phyloP scores from a whole-genome alignment of 2,888 invertebrate genomes.

The Cataglyphis albicans region DNA sequence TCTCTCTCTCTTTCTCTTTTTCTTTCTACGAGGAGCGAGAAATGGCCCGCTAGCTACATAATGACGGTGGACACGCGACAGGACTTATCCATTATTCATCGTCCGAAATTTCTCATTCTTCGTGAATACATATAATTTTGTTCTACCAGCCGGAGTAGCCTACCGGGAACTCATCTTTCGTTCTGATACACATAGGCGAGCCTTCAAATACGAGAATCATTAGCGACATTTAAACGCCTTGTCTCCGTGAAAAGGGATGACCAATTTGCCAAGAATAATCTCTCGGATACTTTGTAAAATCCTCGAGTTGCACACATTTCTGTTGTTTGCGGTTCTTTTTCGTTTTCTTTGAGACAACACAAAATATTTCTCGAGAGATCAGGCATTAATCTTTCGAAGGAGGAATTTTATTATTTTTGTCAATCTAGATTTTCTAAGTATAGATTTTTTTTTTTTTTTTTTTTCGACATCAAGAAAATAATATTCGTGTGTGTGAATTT shows the following conservation, averaged over 20 bases:
- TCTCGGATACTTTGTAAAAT: neutral
- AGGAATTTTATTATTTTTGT: neutral
- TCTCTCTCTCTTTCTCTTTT: conserved; percentile 18
- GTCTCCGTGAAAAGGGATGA: neutral
- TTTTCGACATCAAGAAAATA: neutral
- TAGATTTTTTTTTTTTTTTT: too few relatives aligned
- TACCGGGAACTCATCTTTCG: conserved; percentile 47
- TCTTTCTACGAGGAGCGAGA: conserved; percentile 10
- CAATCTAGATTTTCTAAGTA: neutral
- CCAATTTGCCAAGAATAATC: conserved; percentile 16
- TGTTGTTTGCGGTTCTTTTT: neutral
- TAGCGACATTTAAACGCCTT: conserved; percentile 37
- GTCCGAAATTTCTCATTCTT: conserved; percentile 77
- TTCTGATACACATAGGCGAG: neutral
- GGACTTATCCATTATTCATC: conserved; percentile 85
- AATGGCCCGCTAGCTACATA: conserved; percentile 70
- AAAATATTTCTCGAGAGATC: neutral
- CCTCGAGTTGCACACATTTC: neutral
- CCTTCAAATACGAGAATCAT: neutral
- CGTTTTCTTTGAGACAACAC: neutral
- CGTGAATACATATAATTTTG: conserved; percentile 79
- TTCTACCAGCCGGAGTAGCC: conserved; percentile 27
- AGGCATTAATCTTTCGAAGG: neutral
- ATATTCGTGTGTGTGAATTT: neutral
- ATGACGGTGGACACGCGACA: conserved; percentile 85